Evolutionary conservation across 1,140 invertebrate species (phyloP).

Genomic region (Calycopis cecrops): DNA sequence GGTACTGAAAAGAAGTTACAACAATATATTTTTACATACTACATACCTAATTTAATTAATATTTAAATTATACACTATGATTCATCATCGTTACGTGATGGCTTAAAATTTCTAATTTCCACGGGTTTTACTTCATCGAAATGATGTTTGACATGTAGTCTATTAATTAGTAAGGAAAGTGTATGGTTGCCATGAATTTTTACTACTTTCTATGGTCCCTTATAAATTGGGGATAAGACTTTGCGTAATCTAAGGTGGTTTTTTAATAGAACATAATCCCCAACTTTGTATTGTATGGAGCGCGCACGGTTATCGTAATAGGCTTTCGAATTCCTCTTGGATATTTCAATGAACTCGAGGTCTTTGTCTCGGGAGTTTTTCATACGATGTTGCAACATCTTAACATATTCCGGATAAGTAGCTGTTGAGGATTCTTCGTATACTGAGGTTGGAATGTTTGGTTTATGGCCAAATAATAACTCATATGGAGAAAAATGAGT

Average conservation of each 20-base stretch:
- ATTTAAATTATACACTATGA: no score
- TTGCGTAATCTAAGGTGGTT: constrained; percentile 17
- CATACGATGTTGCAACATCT: no score
- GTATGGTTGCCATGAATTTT: constrained; percentile 23
- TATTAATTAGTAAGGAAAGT: constrained; percentile 19
- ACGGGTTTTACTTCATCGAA: constrained; percentile 22
- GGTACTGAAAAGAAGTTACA: background rate
- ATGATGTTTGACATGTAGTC: constrained; percentile 24
- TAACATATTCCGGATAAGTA: no score
- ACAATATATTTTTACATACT: no score
- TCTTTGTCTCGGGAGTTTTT: constrained; percentile 19
- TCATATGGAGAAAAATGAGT: constrained; percentile 38
- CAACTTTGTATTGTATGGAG: constrained; percentile 19
- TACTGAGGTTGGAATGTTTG: no score
- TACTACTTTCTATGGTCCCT: constrained; percentile 26
- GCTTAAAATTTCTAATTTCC: no score
- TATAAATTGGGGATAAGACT: constrained; percentile 23
- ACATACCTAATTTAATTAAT: no score
- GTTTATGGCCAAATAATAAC: constrained; percentile 42
- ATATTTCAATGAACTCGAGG: constrained; percentile 11
- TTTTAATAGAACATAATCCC: constrained; percentile 22
- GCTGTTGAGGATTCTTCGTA: no score
- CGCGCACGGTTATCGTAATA: constrained; percentile 15
- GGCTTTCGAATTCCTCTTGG: constrained; percentile 15
- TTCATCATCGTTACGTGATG: no score